A percentile compares a stretch with the other conserved stretches of the same genome.
phyloP scores from a whole-genome alignment of 2,797 vertebrate species.

The Gymnothorax javanicus region DNA sequence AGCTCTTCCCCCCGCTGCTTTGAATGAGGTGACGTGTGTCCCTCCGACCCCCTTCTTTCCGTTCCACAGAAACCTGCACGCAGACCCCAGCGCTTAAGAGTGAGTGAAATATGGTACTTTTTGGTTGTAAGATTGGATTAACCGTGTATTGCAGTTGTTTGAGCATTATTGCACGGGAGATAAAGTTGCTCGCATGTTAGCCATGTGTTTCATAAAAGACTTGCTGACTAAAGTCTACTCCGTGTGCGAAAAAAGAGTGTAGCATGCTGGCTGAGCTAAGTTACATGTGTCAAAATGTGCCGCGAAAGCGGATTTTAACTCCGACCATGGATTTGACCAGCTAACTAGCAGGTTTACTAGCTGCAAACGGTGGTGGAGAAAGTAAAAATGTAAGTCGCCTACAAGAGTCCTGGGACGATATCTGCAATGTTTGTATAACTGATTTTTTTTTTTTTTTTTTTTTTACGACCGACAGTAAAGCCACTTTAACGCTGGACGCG shows the following conservation, averaged over 20 bases:
- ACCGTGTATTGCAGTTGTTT: background rate
- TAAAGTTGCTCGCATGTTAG: background rate
- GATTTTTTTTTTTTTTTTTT: too few relatives aligned
- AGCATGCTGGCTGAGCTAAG: background rate
- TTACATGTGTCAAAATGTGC: background rate
- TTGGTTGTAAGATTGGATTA: background rate
- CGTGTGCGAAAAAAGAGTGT: background rate
- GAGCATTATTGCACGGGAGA: background rate
- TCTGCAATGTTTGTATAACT: background rate
- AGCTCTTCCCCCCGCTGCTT: background rate
- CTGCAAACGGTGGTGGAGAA: background rate
- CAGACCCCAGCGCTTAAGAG: background rate
- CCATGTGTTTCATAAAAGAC: background rate
- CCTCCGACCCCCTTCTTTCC: background rate
- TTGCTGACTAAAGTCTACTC: background rate
- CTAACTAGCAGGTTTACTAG: background rate
- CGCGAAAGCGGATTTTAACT: background rate
- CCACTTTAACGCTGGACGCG: too few relatives aligned
- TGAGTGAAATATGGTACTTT: background rate
- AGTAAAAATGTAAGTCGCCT: background rate
- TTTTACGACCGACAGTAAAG: too few relatives aligned
- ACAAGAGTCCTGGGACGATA: background rate
- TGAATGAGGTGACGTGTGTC: slow-evolving; percentile 1
- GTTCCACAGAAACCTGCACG: background rate
- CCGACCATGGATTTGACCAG: background rate